These are phyloP conservation scores for Pampus argenteus DNA, from an alignment of 2,797 vertebrate genomes.

Conservation along the genomic window DNA sequence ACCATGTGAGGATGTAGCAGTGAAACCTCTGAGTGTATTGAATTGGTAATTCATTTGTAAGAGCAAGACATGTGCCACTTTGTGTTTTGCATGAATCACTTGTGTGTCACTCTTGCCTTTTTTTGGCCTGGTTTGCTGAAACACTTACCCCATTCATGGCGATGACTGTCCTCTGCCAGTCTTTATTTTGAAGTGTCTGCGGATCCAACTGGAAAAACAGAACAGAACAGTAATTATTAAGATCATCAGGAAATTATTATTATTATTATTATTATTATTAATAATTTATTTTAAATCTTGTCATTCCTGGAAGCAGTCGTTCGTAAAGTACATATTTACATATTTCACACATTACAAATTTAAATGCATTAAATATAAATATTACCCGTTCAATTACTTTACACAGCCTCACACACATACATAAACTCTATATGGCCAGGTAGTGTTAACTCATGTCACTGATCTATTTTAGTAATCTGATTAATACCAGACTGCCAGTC, in stretches of 20 bases:
- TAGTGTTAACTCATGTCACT: constrained; percentile 30
- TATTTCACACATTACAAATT: no score
- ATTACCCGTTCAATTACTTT: neutral
- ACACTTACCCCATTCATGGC: constrained; percentile 90
- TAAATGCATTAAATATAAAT: neutral
- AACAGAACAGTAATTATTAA: neutral
- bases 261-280: no score
- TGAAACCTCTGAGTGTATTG: neutral
- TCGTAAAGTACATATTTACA: no score
- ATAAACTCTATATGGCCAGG: constrained; percentile 36
- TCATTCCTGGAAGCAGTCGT: neutral
- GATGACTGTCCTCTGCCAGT: constrained; percentile 94
- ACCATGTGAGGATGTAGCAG: neutral
- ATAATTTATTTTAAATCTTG: neutral
- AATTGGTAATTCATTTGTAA: neutral
- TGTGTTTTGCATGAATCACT: neutral
- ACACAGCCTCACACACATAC: constrained; percentile 20
- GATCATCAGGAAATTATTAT: no score
- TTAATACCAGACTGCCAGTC: constrained; percentile 47
- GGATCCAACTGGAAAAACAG: constrained; percentile 89
- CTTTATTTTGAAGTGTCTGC: constrained; percentile 90
- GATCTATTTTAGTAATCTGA: constrained; percentile 53
- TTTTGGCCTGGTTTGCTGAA: neutral
- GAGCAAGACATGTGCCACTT: neutral
- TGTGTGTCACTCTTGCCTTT: neutral